Conservation (phyloP, 1,140 invertebrate species). For the Drosophila santomea region DNA sequence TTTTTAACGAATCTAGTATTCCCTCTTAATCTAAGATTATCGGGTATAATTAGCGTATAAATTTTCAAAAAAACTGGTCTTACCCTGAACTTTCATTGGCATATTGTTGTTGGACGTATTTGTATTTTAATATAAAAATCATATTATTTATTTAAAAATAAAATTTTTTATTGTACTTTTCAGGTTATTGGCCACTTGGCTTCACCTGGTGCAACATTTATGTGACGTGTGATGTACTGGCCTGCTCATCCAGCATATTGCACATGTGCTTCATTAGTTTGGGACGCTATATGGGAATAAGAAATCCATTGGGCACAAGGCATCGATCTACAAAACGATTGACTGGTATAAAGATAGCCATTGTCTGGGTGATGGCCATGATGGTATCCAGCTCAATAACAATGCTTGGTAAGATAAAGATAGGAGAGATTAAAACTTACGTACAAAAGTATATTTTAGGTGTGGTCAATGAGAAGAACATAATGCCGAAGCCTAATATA, state of each 20-base stretch:
- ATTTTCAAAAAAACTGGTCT: no score
- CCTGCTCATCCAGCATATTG: constrained; percentile 97
- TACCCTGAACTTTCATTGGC: no score
- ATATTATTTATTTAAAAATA: no score
- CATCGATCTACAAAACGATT: constrained; percentile 91
- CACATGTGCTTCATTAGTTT: constrained; percentile 99
- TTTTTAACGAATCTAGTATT: no score
- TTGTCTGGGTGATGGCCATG: constrained; percentile 94
- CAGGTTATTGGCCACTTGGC: constrained; percentile 96
- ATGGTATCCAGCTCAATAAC: constrained; percentile 95
- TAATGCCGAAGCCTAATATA: constrained; percentile 89
- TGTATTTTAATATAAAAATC: no score
- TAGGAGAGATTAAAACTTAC: background rate
- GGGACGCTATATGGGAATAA: constrained; percentile 95
- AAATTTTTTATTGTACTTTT: constrained; percentile 1
- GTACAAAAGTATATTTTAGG: constrained; percentile 84
- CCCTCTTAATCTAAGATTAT: no score
- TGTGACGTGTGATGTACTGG: constrained; percentile 97
- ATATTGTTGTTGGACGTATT: no score
- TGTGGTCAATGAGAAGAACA: constrained; percentile 89
- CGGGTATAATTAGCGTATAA: no score
- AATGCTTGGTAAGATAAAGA: constrained; percentile 89
- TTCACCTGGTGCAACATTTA: constrained; percentile 96
- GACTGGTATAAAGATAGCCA: constrained; percentile 92
- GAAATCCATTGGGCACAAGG: constrained; percentile 93